Conservation (phyloP, 2,113 vertebrate species). For the Podarcis cretensis region DNA sequence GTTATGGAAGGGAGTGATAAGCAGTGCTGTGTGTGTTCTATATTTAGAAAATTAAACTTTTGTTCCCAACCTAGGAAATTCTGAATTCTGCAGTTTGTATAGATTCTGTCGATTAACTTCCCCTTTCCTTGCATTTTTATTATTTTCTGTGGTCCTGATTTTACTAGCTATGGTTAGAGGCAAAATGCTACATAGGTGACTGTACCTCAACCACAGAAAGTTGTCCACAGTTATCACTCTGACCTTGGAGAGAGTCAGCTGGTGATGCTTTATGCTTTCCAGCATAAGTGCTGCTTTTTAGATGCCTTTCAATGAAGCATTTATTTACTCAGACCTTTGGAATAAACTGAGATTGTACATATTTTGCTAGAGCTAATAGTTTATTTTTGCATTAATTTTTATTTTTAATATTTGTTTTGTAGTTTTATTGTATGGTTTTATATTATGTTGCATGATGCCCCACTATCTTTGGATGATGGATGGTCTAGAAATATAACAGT, state of each 20-base stretch:
- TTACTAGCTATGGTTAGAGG: background rate
- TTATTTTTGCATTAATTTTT: too few species aligned
- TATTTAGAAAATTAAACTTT: background rate
- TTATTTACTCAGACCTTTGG: too few species aligned
- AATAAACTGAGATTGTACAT: too few species aligned
- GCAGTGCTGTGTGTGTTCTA: background rate
- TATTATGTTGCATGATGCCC: too few species aligned
- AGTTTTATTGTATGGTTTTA: too few species aligned
- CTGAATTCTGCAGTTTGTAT: background rate
- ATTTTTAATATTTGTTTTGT: too few species aligned
- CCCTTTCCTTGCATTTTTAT: background rate
- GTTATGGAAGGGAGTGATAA: background rate
- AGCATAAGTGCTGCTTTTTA: background rate
- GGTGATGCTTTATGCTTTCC: too few species aligned
- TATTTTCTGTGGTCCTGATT: background rate
- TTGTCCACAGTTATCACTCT: too few species aligned
- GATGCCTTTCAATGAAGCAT: too few species aligned
- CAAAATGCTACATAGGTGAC: background rate
- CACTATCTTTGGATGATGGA: too few species aligned
- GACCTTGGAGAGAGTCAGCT: background rate
- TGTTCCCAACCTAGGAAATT: background rate
- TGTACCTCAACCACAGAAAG: background rate
- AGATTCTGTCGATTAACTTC: background rate
- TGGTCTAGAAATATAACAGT: too few species aligned
- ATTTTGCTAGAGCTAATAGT: too few species aligned